Evolutionary conservation across 2,113 vertebrate genomes (phyloP).

Genomic region (Dipodomys ordii): DNA sequence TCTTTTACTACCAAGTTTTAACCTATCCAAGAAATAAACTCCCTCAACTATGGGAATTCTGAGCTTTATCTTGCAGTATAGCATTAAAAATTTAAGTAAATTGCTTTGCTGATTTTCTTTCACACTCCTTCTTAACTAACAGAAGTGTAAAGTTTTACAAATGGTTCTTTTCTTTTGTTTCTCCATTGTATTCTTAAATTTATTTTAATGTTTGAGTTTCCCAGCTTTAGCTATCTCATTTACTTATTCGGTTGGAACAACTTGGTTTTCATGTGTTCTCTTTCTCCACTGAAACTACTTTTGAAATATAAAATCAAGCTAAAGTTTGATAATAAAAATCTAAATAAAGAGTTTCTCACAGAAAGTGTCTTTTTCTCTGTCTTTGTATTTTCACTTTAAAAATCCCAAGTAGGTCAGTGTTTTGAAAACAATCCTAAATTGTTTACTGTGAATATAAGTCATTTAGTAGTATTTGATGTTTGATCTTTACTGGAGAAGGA

Average conservation of each 20-base stretch:
- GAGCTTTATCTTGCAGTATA: background rate
- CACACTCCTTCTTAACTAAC: slow-evolving; percentile 43
- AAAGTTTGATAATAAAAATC: background rate
- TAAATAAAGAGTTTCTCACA: background rate
- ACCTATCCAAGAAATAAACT: background rate
- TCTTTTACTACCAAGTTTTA: slow-evolving; percentile 17
- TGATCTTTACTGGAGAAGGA: background rate
- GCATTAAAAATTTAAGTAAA: background rate
- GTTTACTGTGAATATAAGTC: background rate
- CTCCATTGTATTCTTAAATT: background rate
- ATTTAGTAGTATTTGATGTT: background rate
- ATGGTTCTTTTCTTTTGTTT: background rate
- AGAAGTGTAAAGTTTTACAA: background rate
- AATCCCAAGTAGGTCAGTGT: background rate
- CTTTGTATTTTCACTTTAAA: background rate
- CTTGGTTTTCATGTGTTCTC: background rate
- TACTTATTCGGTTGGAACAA: slow-evolving; percentile 23
- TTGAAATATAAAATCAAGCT: slow-evolving; percentile 53
- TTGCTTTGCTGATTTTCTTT: slow-evolving; percentile 26
- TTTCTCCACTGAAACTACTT: background rate
- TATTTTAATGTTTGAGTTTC: slow-evolving; percentile 13
- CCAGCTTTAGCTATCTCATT: slow-evolving; percentile 36
- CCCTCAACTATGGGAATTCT: slow-evolving; percentile 3
- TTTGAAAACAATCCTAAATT: background rate
- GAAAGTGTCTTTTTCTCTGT: background rate